A percentile compares a stretch with the other conserved stretches of the same genome.
Evolutionary conservation across 1,140 invertebrate genomes (phyloP).

Genomic region (Drosophila carrolli): DNA sequence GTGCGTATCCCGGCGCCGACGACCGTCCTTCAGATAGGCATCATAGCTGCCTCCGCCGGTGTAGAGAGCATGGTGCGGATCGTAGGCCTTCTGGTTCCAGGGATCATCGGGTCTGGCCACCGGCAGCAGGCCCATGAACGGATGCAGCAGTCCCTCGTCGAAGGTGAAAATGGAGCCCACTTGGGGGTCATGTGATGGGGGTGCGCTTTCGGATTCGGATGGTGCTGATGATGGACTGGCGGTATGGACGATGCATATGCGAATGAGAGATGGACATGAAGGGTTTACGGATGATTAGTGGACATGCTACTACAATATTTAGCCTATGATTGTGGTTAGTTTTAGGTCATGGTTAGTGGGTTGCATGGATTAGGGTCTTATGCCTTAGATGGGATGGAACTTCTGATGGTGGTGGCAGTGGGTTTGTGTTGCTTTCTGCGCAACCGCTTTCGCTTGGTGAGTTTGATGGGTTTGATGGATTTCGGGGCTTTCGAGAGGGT

Average conservation of each 20-base stretch:
- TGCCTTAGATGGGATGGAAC: neutral
- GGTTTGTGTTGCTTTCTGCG: constrained; percentile 1
- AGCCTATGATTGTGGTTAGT: constrained; percentile 30
- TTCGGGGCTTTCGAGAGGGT: neutral
- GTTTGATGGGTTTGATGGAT: constrained; percentile 4
- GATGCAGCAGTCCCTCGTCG: constrained; percentile 51
- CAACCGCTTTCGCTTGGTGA: constrained; percentile 12
- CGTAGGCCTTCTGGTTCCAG: constrained; percentile 61
- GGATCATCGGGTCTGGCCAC: constrained; percentile 65
- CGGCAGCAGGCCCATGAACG: constrained; percentile 75
- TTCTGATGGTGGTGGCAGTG: constrained; percentile 11
- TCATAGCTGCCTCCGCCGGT: constrained; percentile 75
- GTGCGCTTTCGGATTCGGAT: constrained; percentile 30
- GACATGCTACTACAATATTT: constrained; percentile 4
- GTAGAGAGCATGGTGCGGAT: constrained; percentile 57
- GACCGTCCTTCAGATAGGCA: constrained; percentile 49
- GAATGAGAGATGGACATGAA: constrained; percentile 38
- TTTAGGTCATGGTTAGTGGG: constrained; percentile 5
- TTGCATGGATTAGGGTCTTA: neutral
- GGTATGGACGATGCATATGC: constrained; percentile 35
- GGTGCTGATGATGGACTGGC: constrained; percentile 71
- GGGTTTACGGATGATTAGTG: constrained; percentile 16
- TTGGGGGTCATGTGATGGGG: constrained; percentile 10
- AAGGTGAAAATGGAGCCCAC: constrained; percentile 52
- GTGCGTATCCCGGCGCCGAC: constrained; percentile 57